Base-by-base conservation (phyloP, 2,888 invertebrate genomes). In the Tenthredo notha region DNA sequence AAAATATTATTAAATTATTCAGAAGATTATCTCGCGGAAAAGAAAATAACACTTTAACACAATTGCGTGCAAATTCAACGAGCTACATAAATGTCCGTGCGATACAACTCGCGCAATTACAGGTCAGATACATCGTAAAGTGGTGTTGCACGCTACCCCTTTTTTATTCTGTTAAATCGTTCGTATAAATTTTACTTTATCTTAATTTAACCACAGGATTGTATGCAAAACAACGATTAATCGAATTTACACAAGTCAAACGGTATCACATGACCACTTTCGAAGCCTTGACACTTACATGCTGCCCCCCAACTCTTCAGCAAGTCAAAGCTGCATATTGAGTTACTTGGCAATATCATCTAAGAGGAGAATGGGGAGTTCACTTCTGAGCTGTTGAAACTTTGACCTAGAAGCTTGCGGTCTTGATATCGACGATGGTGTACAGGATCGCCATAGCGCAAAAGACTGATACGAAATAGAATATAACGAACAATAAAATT, bases 261-360 rank as follows among this genome's bases (percentile, higher is more conserved):
- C 70, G 0, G 25, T 61, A 10, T 25, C 4, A 25, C 25, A 12
- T 25, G 21, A 1, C 40, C 70, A 72, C n/a, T 70, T 70, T 15
- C 33, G 7, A 37, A 70, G 37, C 6, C 37, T 2, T 70, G 70
- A 70, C 70, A 70, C 70, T 29, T n/a, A 10, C 9, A 70, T 67
- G 18, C 7, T 47, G 77, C 12, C 25, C 70, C 15, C 15, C 25
- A 78, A 78, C 77, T 54, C 77, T 78, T 29, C 2, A 58, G 58
- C 54, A 25, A 78, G 47, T 47, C 54, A 37, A n/a, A 78, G 58
- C 78, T 78, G 78, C 54, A 78, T 78, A 78, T 78, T 78, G 78
- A 58, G 37, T 58, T 78, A 58, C 54, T 58, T 50, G 58, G 58
- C 78, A 37, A 54, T 78, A 78, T 78, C 78, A 47, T 58, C 2